Evolutionary conservation across 1,140 invertebrate species (phyloP), one percentile per base, ranked within the genome.

Genomic region (Calephelis virginiensis): DNA sequence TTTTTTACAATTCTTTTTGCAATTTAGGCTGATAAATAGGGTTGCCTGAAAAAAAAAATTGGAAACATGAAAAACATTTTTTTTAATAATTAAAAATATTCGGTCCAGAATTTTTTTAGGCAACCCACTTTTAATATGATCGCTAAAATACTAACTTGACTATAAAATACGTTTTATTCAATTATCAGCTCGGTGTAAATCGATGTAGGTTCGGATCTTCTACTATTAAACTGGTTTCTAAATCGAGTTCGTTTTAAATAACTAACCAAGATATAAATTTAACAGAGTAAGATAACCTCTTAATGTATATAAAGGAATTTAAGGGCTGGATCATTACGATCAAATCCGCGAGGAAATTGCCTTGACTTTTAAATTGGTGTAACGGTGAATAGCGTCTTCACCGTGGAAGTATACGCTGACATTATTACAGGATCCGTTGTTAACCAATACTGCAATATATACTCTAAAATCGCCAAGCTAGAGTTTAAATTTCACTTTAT

Each of bases 311-410:
- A 40, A 38, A 64, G 48, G 63, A 53, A 64, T 49, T 64, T 40
- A 53, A 49, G 17, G 12, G 48, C 48, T 50, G 9, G 37, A 50
- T 53, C 48, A 64, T 64, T 64, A 38, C 50, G 38, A 53, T 50
- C n/a, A 49, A 49, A 64, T 38, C 48, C 63, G 63, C 63, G 13
- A 64, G 63, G 61, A 64, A 50, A 50, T 38, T 50, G 37, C 63
- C 63, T 64, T 64, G 63, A 64, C 63, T 64, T 64, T 64, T 64
- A 64, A 53, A 40, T 49, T 13, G 28, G 40, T 56, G 53, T 56
- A 56, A 56, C 28, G 17, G 53, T 56, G 53, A 56, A 56, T 56
- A 56, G 53, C 53, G 53, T 56, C 50, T 53, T 56, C 17, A 56
- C 53, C 8, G 28, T 11, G 53, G 53, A 56, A 28, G 28, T 28